phyloP scores from a whole-genome alignment of 1,140 invertebrate species.

The Euwallacea similis region DNA sequence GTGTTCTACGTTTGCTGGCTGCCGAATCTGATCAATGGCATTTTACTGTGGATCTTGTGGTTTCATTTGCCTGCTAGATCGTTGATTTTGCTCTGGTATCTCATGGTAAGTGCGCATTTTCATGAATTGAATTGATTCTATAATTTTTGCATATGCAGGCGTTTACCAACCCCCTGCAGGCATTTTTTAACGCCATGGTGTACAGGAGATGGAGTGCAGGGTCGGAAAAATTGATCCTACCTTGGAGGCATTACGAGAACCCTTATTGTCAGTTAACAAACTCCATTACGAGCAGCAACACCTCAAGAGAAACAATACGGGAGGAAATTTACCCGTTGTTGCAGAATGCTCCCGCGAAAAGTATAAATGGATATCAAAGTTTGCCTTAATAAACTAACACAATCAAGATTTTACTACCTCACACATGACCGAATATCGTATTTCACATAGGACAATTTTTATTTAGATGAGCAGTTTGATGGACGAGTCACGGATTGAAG shows the following conservation, averaged over 20 bases:
- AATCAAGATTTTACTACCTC: no score
- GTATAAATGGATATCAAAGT: constrained; percentile 45
- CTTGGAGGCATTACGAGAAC: constrained; percentile 45
- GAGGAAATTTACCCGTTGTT: constrained; percentile 47
- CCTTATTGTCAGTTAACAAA: constrained; percentile 11
- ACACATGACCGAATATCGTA: no score
- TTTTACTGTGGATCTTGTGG: constrained; percentile 77
- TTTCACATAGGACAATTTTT: no score
- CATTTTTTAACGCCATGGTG: constrained; percentile 75
- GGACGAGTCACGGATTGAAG: no score
- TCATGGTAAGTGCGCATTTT: constrained; percentile 66
- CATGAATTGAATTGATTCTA: background rate
- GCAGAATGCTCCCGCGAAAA: constrained; percentile 38
- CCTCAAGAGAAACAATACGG: constrained; percentile 25
- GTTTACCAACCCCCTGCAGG: constrained; percentile 78
- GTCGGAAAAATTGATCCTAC: constrained; percentile 48
- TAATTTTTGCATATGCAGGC: constrained; percentile 59
- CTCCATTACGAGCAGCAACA: constrained; percentile 7
- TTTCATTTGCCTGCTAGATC: constrained; percentile 67
- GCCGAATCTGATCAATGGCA: constrained; percentile 76
- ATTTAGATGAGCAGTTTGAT: no score
- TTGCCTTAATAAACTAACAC: background rate
- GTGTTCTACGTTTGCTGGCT: constrained; percentile 82
- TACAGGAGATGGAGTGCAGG: constrained; percentile 69
- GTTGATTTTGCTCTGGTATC: constrained; percentile 75